Evolutionary conservation across 2,888 invertebrate genomes (phyloP), one percentile per base, ranked within the genome.

Genomic region (Epiblema foenella): DNA sequence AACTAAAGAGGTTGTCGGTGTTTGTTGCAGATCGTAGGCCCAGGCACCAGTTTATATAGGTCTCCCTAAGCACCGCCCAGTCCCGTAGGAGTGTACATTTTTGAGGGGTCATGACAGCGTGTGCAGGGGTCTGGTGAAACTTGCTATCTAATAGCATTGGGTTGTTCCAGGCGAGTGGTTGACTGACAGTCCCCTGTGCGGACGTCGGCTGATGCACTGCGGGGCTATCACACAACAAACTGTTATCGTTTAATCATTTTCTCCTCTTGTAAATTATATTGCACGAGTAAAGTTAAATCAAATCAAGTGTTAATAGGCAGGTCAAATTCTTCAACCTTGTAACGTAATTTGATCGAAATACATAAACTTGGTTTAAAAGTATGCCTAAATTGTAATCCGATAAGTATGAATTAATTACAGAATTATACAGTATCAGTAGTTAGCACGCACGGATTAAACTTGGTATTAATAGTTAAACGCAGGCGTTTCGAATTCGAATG

Each of bases 141-240:
- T 88, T 87, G 89, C 74, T 79, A 77, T 84, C 81, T 85, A 86
- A 86, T 89, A 85, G 86, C 87, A 87, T 87, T 86, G 87, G 86
- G 83, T 83, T 86, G 87, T 87, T 89, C 87, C 87, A 82, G 85
- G 83, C 87, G 85, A 86, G 81, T 81, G 85, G 84, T 86, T 90
- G 90, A 91, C 85, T 91, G 90, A 90, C 90, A 90, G 88, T 88
- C 90, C 90, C 90, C 86, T 82, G 86, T 85, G 87, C 82, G 84
- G 83, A 84, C 82, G 84, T 82, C 83, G 84, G 83, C 82, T 86
- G 83, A 85, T 86, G 85, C 85, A 88, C 87, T 81, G 82, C 80
- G 81, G 82, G 85, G 83, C 85, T 84, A 85, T 81, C 85, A 83
- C 80, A 84, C 83, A 79, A 81, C 78, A 81, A 77, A 59, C 42